Evolutionary conservation across 1,140 invertebrate genomes (phyloP).

Genomic region (Drosophila oshimai): DNA sequence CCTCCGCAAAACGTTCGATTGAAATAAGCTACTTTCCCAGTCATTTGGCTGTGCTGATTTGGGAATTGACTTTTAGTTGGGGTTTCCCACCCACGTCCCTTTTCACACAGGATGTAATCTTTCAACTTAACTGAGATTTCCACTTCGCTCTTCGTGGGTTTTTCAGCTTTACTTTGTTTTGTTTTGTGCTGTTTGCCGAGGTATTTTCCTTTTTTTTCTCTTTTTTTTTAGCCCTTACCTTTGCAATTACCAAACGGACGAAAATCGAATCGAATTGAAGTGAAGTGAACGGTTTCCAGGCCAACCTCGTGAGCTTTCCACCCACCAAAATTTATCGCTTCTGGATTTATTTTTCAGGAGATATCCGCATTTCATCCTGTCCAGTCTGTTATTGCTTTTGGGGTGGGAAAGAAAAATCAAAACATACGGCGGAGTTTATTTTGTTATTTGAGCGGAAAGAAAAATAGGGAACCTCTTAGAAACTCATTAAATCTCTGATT

Average conservation of each 20-base stretch:
- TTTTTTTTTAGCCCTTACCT: constrained; percentile 25
- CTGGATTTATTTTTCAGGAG: constrained; percentile 51
- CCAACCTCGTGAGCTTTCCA: constrained; percentile 18
- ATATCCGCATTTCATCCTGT: constrained; percentile 28
- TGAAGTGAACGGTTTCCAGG: constrained; percentile 21
- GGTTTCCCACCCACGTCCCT: constrained; percentile 19
- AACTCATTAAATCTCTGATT: constrained; percentile 15
- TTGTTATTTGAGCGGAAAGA: not conserved
- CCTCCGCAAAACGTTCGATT: constrained; percentile 61
- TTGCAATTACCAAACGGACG: constrained; percentile 38
- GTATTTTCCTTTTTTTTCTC: not conserved
- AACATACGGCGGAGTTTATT: constrained; percentile 14
- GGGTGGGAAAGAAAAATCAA: not conserved
- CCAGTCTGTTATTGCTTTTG: constrained; percentile 21
- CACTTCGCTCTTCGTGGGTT: constrained; percentile 11
- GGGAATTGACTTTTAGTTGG: constrained; percentile 74
- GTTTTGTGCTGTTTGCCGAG: not conserved
- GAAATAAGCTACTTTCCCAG: constrained; percentile 71
- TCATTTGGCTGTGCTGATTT: constrained; percentile 53
- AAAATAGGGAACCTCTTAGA: not conserved
- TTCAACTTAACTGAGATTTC: constrained; percentile 72
- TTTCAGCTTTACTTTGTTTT: constrained; percentile 5
- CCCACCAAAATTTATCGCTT: constrained; percentile 48
- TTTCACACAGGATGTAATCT: constrained; percentile 62
- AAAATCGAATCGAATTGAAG: constrained; percentile 20